A percentile compares a stretch with the other conserved stretches of the same genome.
Evolutionary conservation across 2,888 invertebrate genomes (phyloP).

Genomic region (Lymantria monacha): DNA sequence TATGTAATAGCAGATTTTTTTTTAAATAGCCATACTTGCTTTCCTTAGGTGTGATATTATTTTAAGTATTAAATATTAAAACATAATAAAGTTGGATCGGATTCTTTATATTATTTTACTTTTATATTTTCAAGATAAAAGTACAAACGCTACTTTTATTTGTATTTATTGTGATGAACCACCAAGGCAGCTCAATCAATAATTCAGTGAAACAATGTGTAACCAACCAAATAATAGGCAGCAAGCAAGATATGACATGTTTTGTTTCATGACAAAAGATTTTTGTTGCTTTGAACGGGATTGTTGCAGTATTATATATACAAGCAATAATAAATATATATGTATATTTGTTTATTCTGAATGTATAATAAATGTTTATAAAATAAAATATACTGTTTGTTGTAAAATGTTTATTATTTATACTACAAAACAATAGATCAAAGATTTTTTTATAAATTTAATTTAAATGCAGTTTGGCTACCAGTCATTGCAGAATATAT

Average conservation of each 20-base stretch:
- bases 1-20: conserved; percentile 6
- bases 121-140: neutral
- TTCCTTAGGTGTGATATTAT: conserved; percentile 40
- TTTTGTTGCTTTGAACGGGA: conserved; percentile 26
- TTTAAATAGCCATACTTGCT: conserved; percentile 33
- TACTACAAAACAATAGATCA: too few species aligned
- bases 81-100: neutral
- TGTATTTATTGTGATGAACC: conserved; percentile 10
- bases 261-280: too few species aligned
- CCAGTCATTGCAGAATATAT: neutral
- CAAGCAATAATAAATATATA: conserved; percentile 61
- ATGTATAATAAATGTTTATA: conserved; percentile 74
- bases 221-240: neutral
- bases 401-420: conserved; percentile 55
- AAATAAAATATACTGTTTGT: conserved; percentile 80
- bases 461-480: neutral
- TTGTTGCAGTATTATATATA: conserved; percentile 67
- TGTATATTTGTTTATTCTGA: conserved; percentile 69
- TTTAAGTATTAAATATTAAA: conserved; percentile 27
- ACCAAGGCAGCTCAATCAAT: conserved; percentile 28
- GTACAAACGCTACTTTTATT: neutral
- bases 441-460: neutral
- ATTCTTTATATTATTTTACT: neutral
- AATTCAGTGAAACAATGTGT: neutral
- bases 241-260: too few species aligned